A percentile compares a stretch with the other conserved stretches of the same genome.
Conservation (phyloP, 2,797 vertebrate genomes). For the Enteromius mattozi region DNA sequence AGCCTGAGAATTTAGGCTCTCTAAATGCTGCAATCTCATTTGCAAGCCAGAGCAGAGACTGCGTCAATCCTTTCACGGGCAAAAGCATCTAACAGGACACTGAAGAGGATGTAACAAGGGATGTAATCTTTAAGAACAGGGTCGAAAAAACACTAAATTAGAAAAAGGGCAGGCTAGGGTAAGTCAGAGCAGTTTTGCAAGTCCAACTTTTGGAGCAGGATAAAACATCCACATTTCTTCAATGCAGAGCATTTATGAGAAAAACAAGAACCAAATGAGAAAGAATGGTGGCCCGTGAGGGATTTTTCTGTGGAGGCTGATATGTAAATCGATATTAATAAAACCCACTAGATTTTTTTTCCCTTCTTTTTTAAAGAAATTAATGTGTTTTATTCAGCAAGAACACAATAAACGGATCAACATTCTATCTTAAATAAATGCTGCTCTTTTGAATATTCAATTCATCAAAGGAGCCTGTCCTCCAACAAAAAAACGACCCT, state of each 20-base stretch:
- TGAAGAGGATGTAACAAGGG: constrained; percentile 27
- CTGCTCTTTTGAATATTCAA: not conserved
- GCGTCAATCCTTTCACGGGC: constrained; percentile 28
- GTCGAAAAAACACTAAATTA: constrained; percentile 38
- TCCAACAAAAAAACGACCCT: too few species aligned
- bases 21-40: constrained; percentile 45
- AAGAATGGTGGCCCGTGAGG: not conserved
- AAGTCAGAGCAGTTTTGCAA: constrained; percentile 20
- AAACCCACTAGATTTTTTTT: not conserved
- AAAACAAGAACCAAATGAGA: not conserved
- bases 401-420: not conserved
- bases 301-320: not conserved
- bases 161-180: constrained; percentile 34
- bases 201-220: constrained; percentile 20
- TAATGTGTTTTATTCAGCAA: not conserved
- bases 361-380: not conserved
- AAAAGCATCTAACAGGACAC: constrained; percentile 30
- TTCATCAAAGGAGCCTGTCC: not conserved
- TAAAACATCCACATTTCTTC: constrained; percentile 26
- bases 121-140: constrained; percentile 53
- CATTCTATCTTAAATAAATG: not conserved
- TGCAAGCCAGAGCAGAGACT: constrained; percentile 42
- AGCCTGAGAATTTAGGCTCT: constrained; percentile 36
- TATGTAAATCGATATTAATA: not conserved
- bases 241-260: not conserved